Evolutionary conservation across 2,113 vertebrate genomes (phyloP).

Genomic region (Cheirogaleus medius): DNA sequence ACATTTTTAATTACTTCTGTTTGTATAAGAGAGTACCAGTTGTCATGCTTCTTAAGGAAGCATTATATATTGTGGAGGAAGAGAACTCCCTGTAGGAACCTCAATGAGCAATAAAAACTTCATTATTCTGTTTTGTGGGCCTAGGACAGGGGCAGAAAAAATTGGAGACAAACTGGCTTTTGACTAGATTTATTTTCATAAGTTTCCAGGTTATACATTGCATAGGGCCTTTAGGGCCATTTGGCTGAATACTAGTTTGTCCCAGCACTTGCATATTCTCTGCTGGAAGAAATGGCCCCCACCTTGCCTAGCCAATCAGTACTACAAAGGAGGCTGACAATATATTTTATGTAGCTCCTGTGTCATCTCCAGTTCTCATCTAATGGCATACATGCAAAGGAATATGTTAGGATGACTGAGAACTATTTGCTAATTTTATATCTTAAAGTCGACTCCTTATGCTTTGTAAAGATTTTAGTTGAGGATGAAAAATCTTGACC

Average conservation of each 20-base stretch:
- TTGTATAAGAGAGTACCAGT: neutral
- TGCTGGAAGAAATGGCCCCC: neutral
- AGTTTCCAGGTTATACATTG: slow-evolving; percentile 9
- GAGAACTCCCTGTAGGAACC: neutral
- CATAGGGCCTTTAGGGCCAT: neutral
- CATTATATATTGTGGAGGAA: neutral
- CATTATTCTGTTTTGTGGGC: neutral
- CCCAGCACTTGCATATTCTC: neutral
- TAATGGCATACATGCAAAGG: slow-evolving; percentile 4
- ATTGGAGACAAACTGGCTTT: neutral
- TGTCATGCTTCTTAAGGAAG: slow-evolving; percentile 30
- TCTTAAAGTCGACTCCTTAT: neutral
- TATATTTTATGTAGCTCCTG: slow-evolving; percentile 1
- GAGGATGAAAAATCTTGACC: neutral
- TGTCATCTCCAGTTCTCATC: slow-evolving; percentile 36
- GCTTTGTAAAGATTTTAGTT: slow-evolving; percentile 42
- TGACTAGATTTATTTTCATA: neutral
- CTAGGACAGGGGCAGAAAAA: neutral
- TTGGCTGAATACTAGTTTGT: neutral
- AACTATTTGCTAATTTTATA: slow-evolving; percentile 24
- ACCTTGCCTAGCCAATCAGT: neutral
- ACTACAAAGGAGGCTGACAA: neutral
- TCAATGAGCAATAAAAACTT: neutral
- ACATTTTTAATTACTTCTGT: neutral
- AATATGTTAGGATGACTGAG: slow-evolving; percentile 11